These are phyloP conservation scores for Stictonetta naevosa DNA, from an alignment of 2,113 vertebrate species.

Conservation along the genomic window DNA sequence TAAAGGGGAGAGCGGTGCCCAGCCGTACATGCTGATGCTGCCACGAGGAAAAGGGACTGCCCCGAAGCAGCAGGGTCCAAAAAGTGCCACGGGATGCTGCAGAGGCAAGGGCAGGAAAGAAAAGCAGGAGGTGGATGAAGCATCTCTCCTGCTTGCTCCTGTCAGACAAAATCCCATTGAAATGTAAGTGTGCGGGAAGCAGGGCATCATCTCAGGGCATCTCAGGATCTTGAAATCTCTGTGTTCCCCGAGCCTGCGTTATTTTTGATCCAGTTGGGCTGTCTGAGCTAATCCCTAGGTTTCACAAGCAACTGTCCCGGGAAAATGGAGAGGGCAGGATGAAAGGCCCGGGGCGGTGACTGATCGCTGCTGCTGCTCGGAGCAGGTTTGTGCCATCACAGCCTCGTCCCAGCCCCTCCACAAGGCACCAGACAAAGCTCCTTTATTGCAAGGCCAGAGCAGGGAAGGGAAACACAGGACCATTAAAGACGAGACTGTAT, in stretches of 20 bases:
- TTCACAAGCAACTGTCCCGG: fast-evolving
- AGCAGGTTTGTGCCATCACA: background rate
- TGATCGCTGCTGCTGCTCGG: background rate
- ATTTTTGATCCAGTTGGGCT: background rate
- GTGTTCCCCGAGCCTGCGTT: background rate
- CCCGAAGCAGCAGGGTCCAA: fast-evolving
- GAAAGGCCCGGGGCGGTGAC: background rate
- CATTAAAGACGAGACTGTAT: background rate
- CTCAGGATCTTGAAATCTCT: background rate
- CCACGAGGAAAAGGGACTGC: background rate
- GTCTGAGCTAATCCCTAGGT: background rate
- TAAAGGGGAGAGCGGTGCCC: background rate
- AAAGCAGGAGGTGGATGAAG: background rate
- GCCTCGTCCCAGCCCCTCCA: background rate
- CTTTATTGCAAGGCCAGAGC: background rate
- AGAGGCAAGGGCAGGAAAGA: background rate
- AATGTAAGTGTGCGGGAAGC: background rate
- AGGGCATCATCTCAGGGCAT: background rate
- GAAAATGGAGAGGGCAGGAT: background rate
- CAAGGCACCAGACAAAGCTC: background rate
- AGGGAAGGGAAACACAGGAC: background rate
- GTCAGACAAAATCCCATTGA: background rate
- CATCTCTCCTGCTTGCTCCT: background rate
- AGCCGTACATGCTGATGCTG: background rate
- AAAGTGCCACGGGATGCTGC: background rate